Evolutionary conservation across 2,797 vertebrate genomes (phyloP).

Genomic region (Helostoma temminkii): DNA sequence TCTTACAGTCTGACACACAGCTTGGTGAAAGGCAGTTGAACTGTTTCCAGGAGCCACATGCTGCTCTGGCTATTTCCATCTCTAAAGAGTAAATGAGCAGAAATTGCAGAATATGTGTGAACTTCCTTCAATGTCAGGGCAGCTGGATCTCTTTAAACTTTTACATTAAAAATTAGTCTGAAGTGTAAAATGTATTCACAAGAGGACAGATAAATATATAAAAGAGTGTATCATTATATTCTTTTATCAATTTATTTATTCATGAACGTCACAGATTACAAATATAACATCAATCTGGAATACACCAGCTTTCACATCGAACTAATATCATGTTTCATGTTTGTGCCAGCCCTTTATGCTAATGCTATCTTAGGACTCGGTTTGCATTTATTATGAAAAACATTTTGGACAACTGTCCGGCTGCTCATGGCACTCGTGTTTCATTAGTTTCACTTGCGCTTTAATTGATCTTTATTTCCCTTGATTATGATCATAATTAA

Average conservation of each 20-base stretch:
- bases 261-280: constrained; percentile 21
- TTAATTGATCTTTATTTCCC: constrained; percentile 89
- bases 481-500: constrained; percentile 87
- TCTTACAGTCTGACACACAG: constrained; percentile 67
- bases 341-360: constrained; percentile 39
- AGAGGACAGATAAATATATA: constrained; percentile 3
- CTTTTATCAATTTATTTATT: neutral
- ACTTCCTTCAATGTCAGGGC: constrained; percentile 39
- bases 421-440: constrained; percentile 77
- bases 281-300: constrained; percentile 14
- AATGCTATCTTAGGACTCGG: constrained; percentile 52
- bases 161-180: neutral
- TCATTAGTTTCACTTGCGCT: constrained; percentile 85
- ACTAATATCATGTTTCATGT: constrained; percentile 35
- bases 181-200: constrained; percentile 12
- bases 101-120: constrained; percentile 50
- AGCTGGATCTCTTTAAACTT: constrained; percentile 28
- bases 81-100: constrained; percentile 54
- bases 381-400: constrained; percentile 72
- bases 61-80: constrained; percentile 66
- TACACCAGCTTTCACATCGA: constrained; percentile 20
- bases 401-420: constrained; percentile 80
- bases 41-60: constrained; percentile 70
- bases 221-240: neutral
- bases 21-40: constrained; percentile 77